phyloP scores from a whole-genome alignment of 2,797 vertebrate genomes.

The Tiaroga cobitis region DNA sequence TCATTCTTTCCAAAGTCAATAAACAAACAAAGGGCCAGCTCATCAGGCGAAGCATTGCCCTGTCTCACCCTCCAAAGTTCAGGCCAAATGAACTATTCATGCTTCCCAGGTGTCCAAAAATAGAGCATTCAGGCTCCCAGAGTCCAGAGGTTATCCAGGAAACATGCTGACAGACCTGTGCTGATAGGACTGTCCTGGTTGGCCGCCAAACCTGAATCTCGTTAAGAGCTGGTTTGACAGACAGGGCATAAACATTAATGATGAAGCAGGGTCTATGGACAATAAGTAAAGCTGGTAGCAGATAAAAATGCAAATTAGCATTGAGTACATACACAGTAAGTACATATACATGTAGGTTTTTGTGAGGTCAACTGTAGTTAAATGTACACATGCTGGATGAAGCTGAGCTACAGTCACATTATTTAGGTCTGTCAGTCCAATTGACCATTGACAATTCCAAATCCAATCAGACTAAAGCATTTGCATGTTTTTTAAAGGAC shows the following conservation, averaged over 20 bases:
- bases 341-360: not conserved
- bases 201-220: constrained; percentile 4
- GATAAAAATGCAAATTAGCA: not conserved
- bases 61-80: constrained; percentile 66
- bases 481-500: not conserved
- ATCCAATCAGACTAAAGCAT: not conserved
- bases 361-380: not conserved
- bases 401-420: not conserved
- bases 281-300: not conserved
- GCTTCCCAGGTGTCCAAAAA: constrained; percentile 70
- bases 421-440: not conserved
- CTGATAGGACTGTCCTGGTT: constrained; percentile 31
- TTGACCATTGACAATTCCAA: no score
- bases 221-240: not conserved
- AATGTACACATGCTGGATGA: not conserved
- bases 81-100: constrained; percentile 61
- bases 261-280: not conserved
- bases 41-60: constrained; percentile 48
- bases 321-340: not conserved
- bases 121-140: constrained; percentile 64
- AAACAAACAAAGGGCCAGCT: constrained; percentile 36
- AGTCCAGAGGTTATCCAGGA: constrained; percentile 61
- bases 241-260: not conserved
- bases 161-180: constrained; percentile 50
- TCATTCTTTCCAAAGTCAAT: constrained; percentile 48